Evolutionary conservation across 2,888 invertebrate genomes (phyloP).

Genomic region (Eudemis profundana): DNA sequence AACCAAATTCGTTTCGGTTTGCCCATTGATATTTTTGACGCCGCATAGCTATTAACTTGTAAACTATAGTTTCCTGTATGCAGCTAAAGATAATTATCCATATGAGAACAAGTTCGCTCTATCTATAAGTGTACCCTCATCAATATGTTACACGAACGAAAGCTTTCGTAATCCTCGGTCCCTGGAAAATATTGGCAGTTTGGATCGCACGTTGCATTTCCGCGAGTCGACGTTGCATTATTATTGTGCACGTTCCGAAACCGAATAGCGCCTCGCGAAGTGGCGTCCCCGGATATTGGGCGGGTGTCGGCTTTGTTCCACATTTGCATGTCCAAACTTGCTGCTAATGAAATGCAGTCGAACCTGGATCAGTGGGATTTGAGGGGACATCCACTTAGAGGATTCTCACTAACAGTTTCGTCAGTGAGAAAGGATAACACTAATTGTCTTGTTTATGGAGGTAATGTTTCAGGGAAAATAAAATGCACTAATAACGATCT

Average conservation of each 20-base stretch:
- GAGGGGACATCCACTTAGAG: neutral
- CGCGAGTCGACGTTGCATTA: constrained; percentile 31
- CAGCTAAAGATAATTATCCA: constrained; percentile 9
- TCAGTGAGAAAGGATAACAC: no score
- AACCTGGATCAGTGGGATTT: neutral
- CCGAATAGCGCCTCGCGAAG: constrained; percentile 23
- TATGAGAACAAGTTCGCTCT: neutral
- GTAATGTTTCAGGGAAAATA: no score
- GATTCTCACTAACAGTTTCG: no score
- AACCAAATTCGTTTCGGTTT: no score
- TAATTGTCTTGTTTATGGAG: no score
- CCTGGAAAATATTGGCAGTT: constrained; percentile 21
- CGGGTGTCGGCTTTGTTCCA: constrained; percentile 45
- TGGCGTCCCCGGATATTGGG: constrained; percentile 46
- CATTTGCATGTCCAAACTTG: constrained; percentile 44
- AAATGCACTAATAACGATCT: no score
- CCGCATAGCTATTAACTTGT: no score
- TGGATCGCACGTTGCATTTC: constrained; percentile 34
- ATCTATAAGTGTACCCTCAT: neutral
- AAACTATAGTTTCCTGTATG: neutral
- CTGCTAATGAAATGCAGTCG: constrained; percentile 29
- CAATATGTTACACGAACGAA: constrained; percentile 1
- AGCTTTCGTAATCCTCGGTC: constrained; percentile 6
- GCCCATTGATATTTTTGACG: no score
- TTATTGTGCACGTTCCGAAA: constrained; percentile 31